Evolutionary conservation across 2,113 vertebrate genomes (phyloP).

Genomic region (Cavia porcellus): DNA sequence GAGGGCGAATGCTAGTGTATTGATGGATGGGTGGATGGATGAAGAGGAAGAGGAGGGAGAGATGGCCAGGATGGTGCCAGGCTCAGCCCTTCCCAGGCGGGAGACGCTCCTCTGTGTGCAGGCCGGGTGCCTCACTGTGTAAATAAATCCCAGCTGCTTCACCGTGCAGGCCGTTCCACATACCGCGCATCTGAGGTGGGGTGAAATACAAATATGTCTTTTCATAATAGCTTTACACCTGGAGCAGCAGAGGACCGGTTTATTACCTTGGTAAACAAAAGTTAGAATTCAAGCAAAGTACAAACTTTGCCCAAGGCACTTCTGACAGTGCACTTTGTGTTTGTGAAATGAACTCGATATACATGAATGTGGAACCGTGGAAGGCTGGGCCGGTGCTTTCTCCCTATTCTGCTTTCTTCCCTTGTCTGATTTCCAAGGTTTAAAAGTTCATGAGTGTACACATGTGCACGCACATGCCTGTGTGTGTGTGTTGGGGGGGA

Average conservation of each 20-base stretch:
- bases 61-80: background rate
- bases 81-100: background rate
- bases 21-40: background rate
- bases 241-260: slow-evolving; percentile 89
- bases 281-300: slow-evolving; percentile 90
- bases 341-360: slow-evolving; percentile 85
- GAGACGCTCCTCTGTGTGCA: background rate
- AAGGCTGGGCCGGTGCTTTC: slow-evolving; percentile 31
- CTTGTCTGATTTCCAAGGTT: slow-evolving; percentile 76
- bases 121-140: slow-evolving; percentile 71
- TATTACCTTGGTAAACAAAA: slow-evolving; percentile 91
- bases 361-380: slow-evolving; percentile 82
- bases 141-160: slow-evolving; percentile 77
- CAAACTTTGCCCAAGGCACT: slow-evolving; percentile 91
- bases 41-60: background rate
- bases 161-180: slow-evolving; percentile 83
- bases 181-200: slow-evolving; percentile 88
- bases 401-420: background rate
- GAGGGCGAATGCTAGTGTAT: background rate
- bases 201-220: slow-evolving; percentile 89
- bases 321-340: slow-evolving; percentile 89
- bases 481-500: background rate
- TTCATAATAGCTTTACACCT: slow-evolving; percentile 92
- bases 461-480: background rate
- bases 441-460: slow-evolving; percentile 79